A percentile compares a stretch with the other conserved stretches of the same genome.
Evolutionary conservation across 2,113 vertebrate genomes (phyloP).

Genomic region (Cyanoliseus patagonus): DNA sequence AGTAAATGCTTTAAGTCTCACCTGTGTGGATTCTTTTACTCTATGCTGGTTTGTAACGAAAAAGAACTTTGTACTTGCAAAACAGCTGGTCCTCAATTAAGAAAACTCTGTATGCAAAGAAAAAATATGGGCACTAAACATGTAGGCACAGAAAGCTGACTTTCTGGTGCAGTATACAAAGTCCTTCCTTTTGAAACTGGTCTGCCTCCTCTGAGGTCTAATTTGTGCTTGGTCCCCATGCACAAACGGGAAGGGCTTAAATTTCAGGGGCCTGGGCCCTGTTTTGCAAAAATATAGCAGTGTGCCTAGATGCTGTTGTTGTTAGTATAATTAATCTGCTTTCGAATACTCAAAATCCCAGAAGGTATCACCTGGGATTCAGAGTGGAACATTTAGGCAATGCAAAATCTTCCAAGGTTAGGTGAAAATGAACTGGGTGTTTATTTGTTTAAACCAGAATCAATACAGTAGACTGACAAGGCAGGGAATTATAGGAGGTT

Average conservation of each 20-base stretch:
- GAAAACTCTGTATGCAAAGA: neutral
- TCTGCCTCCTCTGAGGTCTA: neutral
- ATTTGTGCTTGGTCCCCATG: neutral
- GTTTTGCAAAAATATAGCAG: neutral
- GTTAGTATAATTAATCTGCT: neutral
- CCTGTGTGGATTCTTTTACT: neutral
- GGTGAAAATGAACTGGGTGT: neutral
- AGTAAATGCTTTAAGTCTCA: neutral
- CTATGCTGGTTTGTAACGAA: neutral
- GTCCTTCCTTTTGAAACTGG: neutral
- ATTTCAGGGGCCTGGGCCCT: neutral
- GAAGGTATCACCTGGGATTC: neutral
- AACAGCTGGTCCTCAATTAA: neutral
- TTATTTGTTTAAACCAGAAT: constrained; percentile 48
- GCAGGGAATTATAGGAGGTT: neutral
- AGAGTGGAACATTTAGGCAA: neutral
- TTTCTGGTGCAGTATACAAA: neutral
- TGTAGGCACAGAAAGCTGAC: neutral
- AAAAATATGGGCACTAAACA: neutral
- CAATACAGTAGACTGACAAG: neutral
- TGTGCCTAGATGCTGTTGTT: neutral
- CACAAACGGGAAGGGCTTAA: neutral
- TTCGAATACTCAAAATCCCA: neutral
- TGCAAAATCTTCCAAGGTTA: neutral
- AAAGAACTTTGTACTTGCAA: neutral